These are phyloP conservation scores for Allobates femoralis DNA, from an alignment of 2,797 vertebrate species.

Conservation along the genomic window DNA sequence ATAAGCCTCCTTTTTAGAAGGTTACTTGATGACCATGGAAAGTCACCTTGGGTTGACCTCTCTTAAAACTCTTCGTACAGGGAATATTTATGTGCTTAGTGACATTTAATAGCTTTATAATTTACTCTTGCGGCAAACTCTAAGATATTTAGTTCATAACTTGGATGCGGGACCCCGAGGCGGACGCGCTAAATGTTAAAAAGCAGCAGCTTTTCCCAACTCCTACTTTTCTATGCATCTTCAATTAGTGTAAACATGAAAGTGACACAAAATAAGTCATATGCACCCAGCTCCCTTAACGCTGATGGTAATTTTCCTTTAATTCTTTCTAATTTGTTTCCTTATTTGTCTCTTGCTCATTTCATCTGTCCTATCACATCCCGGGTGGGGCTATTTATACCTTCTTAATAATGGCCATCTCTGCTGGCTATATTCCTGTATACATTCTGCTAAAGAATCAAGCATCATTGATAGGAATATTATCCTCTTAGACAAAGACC, in stretches of 20 bases:
- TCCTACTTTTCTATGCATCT: not conserved
- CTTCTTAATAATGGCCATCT: no score
- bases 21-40: not conserved
- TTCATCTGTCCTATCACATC: no score
- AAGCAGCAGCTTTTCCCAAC: not conserved
- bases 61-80: not conserved
- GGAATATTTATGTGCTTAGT: slow-evolving; percentile 21
- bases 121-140: not conserved
- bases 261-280: no score
- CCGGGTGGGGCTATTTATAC: no score
- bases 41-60: slow-evolving; percentile 2
- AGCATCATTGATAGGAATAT: no score
- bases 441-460: no score
- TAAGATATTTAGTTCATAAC: not conserved
- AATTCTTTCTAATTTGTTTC: no score
- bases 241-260: not conserved
- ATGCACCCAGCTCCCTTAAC: no score
- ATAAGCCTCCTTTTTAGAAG: not conserved
- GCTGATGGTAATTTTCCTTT: no score
- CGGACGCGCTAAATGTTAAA: not conserved
- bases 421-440: no score
- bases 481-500: no score
- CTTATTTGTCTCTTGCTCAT: no score
- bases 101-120: slow-evolving; percentile 7
- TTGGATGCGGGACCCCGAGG: not conserved